Percentiles rank a stretch among this genome's conserved stretches.
Evolutionary conservation across 2,888 invertebrate genomes (phyloP).

Genomic region (Xestia sexstrigata): DNA sequence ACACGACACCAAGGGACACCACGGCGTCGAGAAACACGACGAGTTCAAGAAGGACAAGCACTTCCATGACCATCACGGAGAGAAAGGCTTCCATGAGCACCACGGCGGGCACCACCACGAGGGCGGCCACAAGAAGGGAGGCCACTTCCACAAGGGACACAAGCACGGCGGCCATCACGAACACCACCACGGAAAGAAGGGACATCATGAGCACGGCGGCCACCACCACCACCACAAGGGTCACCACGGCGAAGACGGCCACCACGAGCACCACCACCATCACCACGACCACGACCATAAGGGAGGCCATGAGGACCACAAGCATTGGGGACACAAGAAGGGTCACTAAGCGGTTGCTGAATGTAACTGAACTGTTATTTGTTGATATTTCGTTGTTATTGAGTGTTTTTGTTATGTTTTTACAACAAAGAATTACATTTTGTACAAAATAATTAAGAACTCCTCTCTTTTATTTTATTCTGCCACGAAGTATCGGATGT

Average conservation of each 20-base stretch:
- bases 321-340: conserved; percentile 93
- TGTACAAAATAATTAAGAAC: conserved; percentile 58
- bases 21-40: conserved; percentile 94
- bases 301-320: conserved; percentile 94
- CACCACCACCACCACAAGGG: conserved; percentile 94
- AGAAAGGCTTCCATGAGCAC: conserved; percentile 93
- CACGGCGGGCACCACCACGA: conserved; percentile 94
- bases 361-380: conserved; percentile 75
- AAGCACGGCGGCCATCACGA: conserved; percentile 94
- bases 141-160: conserved; percentile 94
- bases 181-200: conserved; percentile 94
- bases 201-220: conserved; percentile 93
- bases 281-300: conserved; percentile 94
- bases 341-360: conserved; percentile 78
- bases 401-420: conserved; percentile 76
- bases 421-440: conserved; percentile 69
- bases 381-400: conserved; percentile 73
- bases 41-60: conserved; percentile 96
- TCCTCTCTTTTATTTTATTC: conserved; percentile 8
- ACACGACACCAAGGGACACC: conserved; percentile 95
- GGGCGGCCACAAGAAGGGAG: conserved; percentile 94
- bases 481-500: not conserved
- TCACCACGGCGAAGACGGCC: conserved; percentile 94
- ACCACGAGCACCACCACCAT: conserved; percentile 94
- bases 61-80: conserved; percentile 95